Conservation (phyloP, 2,888 invertebrate species). For the Timema podura region DNA sequence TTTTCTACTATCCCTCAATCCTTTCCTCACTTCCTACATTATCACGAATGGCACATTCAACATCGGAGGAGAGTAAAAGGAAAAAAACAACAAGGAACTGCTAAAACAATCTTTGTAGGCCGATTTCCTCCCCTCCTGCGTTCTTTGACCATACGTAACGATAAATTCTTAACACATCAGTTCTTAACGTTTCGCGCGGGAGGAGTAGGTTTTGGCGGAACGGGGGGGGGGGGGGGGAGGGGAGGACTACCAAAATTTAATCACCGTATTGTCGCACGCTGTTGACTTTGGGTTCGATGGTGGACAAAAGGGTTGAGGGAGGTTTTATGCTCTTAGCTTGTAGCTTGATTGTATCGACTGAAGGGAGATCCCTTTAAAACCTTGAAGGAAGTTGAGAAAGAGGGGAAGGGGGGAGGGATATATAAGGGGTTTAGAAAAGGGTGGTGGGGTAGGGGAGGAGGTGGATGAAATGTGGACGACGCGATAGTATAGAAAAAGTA, state of each 20-base stretch:
- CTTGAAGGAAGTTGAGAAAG: too few species aligned
- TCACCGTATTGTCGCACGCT: constrained; percentile 26
- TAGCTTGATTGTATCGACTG: constrained; percentile 23
- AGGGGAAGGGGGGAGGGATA: too few species aligned
- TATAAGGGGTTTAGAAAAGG: neutral
- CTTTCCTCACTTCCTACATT: constrained; percentile 14
- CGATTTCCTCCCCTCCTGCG: neutral
- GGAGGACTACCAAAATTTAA: constrained; percentile 25
- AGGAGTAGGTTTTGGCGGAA: too few species aligned
- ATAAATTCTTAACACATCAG: neutral
- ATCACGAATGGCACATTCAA: neutral
- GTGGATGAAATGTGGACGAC: neutral
- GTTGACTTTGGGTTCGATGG: neutral
- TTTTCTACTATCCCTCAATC: constrained; percentile 11
- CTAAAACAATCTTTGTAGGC: neutral
- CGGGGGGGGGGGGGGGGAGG: neutral
- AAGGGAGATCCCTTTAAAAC: neutral
- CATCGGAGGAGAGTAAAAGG: too few species aligned
- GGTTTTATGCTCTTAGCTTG: constrained; percentile 16
- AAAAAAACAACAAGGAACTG: neutral
- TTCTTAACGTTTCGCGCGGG: too few species aligned
- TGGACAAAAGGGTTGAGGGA: neutral
- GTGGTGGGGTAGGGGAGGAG: neutral
- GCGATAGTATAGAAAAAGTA: constrained; percentile 9
- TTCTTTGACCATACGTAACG: constrained; percentile 20